Percentiles rank a stretch among this genome's conserved stretches.
phyloP scores from a whole-genome alignment of 2,797 vertebrate genomes.

The Macroramphosus scolopax region DNA sequence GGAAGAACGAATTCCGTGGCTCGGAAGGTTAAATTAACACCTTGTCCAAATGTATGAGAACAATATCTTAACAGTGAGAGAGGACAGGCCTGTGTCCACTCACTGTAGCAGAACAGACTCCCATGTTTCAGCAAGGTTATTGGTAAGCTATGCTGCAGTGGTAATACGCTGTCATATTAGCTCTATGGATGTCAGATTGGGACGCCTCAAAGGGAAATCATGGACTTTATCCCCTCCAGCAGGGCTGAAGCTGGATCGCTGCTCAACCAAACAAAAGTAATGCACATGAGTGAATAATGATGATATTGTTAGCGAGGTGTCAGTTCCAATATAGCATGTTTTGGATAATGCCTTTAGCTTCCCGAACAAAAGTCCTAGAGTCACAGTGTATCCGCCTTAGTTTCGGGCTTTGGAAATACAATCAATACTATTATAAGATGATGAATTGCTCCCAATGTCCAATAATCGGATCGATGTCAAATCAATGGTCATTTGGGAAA shows the following conservation, averaged over 20 bases:
- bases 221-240: conserved; percentile 47
- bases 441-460: conserved; percentile 31
- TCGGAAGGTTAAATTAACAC: conserved; percentile 46
- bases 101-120: conserved; percentile 27
- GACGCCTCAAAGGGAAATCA: conserved; percentile 53
- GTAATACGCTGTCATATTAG: conserved; percentile 63
- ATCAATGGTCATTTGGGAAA: conserved; percentile 25
- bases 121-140: conserved; percentile 44
- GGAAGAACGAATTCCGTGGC: conserved; percentile 28
- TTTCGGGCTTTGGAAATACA: conserved; percentile 17
- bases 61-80: conserved; percentile 6
- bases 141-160: conserved; percentile 39
- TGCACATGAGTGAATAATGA: conserved; percentile 57
- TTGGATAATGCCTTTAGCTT: conserved; percentile 38
- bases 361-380: conserved; percentile 23
- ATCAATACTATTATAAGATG: conserved; percentile 17
- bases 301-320: conserved; percentile 60
- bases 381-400: conserved; percentile 11
- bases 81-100: conserved; percentile 22
- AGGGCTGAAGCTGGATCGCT: conserved; percentile 39
- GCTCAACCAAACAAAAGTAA: conserved; percentile 68
- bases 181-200: conserved; percentile 48
- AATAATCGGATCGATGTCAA: conserved; percentile 16
- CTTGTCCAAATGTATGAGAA: conserved; percentile 30
- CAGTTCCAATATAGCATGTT: conserved; percentile 50